phyloP scores from a whole-genome alignment of 2,113 vertebrate species.

The Apodemus speciosus region DNA sequence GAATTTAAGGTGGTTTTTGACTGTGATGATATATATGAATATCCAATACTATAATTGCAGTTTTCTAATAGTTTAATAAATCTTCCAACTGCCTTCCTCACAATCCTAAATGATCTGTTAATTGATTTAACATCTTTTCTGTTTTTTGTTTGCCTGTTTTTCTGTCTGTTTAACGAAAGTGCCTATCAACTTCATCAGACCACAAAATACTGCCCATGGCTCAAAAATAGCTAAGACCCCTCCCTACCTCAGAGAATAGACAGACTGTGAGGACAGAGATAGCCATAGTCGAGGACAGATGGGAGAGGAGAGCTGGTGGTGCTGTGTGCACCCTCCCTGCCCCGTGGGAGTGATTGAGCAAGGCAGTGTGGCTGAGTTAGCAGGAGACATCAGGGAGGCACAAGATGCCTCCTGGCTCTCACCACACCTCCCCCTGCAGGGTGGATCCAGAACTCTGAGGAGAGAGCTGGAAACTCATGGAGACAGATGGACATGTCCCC shows the following conservation, averaged over 20 bases:
- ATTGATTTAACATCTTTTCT: conserved; percentile 21
- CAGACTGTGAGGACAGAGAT: not conserved
- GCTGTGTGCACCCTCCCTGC: not conserved
- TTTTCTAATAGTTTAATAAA: not conserved
- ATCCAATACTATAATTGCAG: not conserved
- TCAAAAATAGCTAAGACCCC: not conserved
- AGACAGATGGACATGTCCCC: not conserved
- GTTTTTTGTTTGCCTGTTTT: not conserved
- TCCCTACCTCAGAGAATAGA: not conserved
- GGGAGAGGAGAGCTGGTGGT: not conserved
- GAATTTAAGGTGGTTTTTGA: not conserved
- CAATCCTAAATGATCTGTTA: not conserved
- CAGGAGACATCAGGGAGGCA: not conserved
- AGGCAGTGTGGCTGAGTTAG: not conserved
- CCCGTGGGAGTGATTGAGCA: conserved; percentile 21
- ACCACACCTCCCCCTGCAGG: not conserved
- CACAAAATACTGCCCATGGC: not conserved
- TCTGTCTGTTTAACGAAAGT: not conserved
- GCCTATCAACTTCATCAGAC: not conserved
- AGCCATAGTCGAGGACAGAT: fast-evolving
- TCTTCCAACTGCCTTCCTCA: not conserved
- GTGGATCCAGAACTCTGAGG: not conserved
- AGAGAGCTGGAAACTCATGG: not conserved
- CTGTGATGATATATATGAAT: not conserved
- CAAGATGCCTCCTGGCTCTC: not conserved